These are phyloP conservation scores for Venusia cambrica DNA, from an alignment of 2,888 invertebrate species.

Conservation along the genomic window DNA sequence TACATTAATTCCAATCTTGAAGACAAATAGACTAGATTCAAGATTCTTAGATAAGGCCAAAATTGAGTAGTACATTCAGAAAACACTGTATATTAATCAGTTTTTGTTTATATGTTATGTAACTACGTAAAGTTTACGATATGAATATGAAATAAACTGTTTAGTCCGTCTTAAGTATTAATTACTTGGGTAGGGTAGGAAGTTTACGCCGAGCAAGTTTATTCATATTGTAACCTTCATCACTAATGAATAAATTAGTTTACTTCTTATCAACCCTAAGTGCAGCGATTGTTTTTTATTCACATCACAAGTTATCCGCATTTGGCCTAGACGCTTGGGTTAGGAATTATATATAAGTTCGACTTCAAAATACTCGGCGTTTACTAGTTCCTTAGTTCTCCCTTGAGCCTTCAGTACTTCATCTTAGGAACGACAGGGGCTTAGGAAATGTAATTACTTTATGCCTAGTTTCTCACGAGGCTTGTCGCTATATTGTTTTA, in stretches of 20 bases:
- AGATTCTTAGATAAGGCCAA: slow-evolving; percentile 19
- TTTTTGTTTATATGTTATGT: slow-evolving; percentile 4
- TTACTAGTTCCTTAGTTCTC: no score
- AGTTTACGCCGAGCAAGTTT: no score
- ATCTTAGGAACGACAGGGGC: no score
- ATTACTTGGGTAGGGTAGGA: no score
- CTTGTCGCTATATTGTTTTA: no score
- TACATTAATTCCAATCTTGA: no score
- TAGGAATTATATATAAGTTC: slow-evolving; percentile 47
- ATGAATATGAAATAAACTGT: no score
- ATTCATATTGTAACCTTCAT: slow-evolving; percentile 14
- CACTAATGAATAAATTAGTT: slow-evolving; percentile 8
- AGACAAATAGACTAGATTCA: slow-evolving; percentile 26
- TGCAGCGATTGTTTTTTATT: slow-evolving; percentile 75
- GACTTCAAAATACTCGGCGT: no score
- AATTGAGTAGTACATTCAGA: slow-evolving; percentile 11
- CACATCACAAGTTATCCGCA: slow-evolving; percentile 77
- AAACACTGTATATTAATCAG: slow-evolving; percentile 12
- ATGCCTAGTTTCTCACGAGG: no score
- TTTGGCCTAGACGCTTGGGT: slow-evolving; percentile 74
- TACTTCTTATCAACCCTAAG: slow-evolving; percentile 70
- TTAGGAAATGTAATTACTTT: no score
- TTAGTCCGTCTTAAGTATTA: no score
- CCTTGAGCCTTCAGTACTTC: no score
- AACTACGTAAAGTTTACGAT: slow-evolving; percentile 9